Evolutionary conservation across 2,113 vertebrate genomes (phyloP), one percentile per base, ranked within the genome.

Genomic region (Podarcis raffonei): DNA sequence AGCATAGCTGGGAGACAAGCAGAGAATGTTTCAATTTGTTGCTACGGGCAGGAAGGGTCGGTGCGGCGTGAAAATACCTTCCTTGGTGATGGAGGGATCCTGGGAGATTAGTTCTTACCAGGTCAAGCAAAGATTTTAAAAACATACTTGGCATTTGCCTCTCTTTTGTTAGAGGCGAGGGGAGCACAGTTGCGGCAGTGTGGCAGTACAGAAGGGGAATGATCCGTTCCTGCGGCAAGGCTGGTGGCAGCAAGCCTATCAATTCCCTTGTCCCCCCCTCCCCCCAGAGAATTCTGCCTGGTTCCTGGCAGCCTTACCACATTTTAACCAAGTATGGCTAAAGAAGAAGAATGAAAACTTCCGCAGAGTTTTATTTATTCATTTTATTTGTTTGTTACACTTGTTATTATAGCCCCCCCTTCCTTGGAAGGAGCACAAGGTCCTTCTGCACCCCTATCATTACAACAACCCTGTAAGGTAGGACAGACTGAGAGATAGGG

Each of bases 11-110:
- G 66, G 78, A 72, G 78, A 89, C 71, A 77, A 37, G 35, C 72
- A 57, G 81, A 57, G 81, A 77, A 83, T 53, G 72, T 53, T 76
- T 83, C 81, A 83, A 83, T 89, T 78, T 78, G 39, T 89, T 77
- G 7, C 74, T 20, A 69, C 32, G 81, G 3, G 48, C 8, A 32
- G 57, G 13, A 68, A 84, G n/a, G 3, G 65, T 78, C 37, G 15
- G 72, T 27, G 66, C 11, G 32, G 72, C 22, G n/a, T 77, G 32
- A 53, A 68, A 66, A 37, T 53, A 12, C 65, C 74, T 66, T 71
- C 87, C 59, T 68, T n/a, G 6, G 42, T 35, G 72, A 76, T 48
- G n/a, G 6, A 12, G 72, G 81, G 22, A 30, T 53, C 59, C 74
- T 5, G n/a, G 81, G 59, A 77, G 81, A 77, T 83, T 77, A 11